Evolutionary conservation across 2,797 vertebrate species (phyloP).

Genomic region (Myotis daubentonii): DNA sequence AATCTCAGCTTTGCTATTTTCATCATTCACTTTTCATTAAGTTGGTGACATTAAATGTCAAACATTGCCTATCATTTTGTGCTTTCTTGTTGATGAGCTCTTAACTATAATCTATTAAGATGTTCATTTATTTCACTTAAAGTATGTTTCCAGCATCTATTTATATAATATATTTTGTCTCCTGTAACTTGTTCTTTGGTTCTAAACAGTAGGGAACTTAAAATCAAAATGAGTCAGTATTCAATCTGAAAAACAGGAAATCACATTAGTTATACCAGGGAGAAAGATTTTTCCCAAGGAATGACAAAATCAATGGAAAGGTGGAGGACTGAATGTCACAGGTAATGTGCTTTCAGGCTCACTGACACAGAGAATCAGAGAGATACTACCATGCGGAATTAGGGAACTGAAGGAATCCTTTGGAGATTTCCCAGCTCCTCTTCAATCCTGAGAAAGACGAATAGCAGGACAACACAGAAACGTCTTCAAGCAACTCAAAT

Average conservation of each 20-base stretch:
- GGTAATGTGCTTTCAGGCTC: not conserved
- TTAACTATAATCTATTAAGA: not conserved
- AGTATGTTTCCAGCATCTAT: not conserved
- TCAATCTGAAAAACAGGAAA: conserved; percentile 17
- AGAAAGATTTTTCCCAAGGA: not conserved
- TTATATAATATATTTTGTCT: conserved; percentile 15
- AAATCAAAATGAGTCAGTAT: not conserved
- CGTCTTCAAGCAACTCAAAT: not conserved
- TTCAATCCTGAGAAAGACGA: not conserved
- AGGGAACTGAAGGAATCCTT: not conserved
- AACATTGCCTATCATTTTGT: conserved; percentile 4
- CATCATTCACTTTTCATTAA: conserved; percentile 24
- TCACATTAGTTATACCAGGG: not conserved
- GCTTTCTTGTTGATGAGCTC: not conserved
- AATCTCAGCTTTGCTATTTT: not conserved
- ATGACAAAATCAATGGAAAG: not conserved
- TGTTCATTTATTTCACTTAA: conserved; percentile 1
- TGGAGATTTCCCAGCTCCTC: not conserved
- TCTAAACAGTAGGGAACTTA: not conserved
- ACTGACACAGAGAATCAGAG: not conserved
- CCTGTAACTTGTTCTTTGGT: not conserved
- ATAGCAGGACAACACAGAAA: not conserved
- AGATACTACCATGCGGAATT: not conserved
- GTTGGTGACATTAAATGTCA: not conserved
- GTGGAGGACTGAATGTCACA: not conserved